phyloP scores from a whole-genome alignment of 92 coral and sea anemone genomes.

The Palythoa grandis region DNA sequence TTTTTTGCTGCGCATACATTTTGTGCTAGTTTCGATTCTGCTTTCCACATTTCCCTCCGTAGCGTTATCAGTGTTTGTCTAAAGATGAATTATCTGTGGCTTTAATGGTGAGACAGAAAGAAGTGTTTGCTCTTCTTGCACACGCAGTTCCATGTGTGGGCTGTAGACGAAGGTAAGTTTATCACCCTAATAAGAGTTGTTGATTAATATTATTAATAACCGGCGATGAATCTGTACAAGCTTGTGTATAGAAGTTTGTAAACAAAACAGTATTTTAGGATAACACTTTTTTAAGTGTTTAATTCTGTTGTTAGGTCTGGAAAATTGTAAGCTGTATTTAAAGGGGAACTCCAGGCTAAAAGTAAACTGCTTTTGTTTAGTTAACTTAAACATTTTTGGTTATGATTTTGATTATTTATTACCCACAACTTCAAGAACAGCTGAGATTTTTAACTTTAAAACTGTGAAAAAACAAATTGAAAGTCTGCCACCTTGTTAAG shows the following conservation, averaged over 20 bases:
- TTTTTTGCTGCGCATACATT: too few relatives aligned
- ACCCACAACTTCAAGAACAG: too few relatives aligned
- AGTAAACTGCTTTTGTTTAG: too few relatives aligned
- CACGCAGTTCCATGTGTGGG: conserved; percentile 98
- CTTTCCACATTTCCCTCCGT: conserved; percentile 9
- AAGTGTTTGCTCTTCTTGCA: conserved; percentile 81
- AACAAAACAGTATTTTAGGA: conserved; percentile 1
- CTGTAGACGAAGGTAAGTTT: conserved; percentile 88
- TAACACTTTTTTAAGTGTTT: not conserved
- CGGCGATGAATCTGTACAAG: conserved; percentile 15
- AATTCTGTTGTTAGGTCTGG: too few relatives aligned
- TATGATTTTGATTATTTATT: too few relatives aligned
- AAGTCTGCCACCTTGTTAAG: too few relatives aligned
- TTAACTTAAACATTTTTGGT: too few relatives aligned
- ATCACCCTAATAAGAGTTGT: conserved; percentile 1
- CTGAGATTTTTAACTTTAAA: too few relatives aligned
- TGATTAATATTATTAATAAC: not conserved
- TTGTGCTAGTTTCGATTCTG: conserved; percentile 33
- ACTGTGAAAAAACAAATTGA: too few relatives aligned
- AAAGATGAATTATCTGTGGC: conserved; percentile 83
- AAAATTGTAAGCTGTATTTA: too few relatives aligned
- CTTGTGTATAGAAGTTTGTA: not conserved
- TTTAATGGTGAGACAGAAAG: conserved; percentile 84
- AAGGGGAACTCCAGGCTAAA: too few relatives aligned
- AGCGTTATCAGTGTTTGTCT: conserved; percentile 84